Conservation (phyloP, 2,888 invertebrate species). For the Sphaeridia pumilis region DNA sequence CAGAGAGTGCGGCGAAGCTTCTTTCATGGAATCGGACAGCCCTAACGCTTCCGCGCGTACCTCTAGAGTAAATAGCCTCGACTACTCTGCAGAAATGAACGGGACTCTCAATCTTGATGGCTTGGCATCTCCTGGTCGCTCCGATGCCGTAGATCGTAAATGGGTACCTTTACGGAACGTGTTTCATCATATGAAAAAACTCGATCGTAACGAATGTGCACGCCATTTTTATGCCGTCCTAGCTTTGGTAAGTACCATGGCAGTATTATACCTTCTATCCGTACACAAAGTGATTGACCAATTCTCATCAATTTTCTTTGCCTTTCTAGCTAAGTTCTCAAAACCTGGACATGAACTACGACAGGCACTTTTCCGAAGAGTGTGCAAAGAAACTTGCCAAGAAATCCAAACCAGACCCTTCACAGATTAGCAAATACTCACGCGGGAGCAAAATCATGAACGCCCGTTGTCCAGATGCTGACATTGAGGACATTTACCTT, state of each 20-base stretch:
- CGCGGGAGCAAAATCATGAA: constrained; percentile 33
- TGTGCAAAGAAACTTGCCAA: constrained; percentile 28
- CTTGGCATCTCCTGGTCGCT: constrained; percentile 1
- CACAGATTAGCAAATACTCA: constrained; percentile 25
- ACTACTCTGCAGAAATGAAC: background rate
- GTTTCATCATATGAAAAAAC: constrained; percentile 33
- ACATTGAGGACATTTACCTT: constrained; percentile 31
- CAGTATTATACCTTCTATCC: background rate
- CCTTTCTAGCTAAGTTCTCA: constrained; percentile 31
- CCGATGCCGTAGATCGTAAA: constrained; percentile 6
- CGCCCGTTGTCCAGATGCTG: constrained; percentile 33
- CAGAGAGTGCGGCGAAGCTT: background rate
- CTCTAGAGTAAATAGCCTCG: constrained; percentile 4
- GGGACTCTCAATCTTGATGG: background rate
- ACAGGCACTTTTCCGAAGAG: constrained; percentile 29
- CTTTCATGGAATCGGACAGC: constrained; percentile 2
- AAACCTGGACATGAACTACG: constrained; percentile 34
- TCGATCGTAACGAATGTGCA: constrained; percentile 31
- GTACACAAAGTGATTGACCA: background rate
- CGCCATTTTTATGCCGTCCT: constrained; percentile 33
- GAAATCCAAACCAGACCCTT: constrained; percentile 14
- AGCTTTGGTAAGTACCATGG: constrained; percentile 27
- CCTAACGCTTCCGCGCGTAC: background rate
- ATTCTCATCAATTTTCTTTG: background rate
- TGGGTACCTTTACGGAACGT: constrained; percentile 31